Evolutionary conservation across 2,797 vertebrate genomes (phyloP).

Genomic region (Hypotaenidia okinawae): DNA sequence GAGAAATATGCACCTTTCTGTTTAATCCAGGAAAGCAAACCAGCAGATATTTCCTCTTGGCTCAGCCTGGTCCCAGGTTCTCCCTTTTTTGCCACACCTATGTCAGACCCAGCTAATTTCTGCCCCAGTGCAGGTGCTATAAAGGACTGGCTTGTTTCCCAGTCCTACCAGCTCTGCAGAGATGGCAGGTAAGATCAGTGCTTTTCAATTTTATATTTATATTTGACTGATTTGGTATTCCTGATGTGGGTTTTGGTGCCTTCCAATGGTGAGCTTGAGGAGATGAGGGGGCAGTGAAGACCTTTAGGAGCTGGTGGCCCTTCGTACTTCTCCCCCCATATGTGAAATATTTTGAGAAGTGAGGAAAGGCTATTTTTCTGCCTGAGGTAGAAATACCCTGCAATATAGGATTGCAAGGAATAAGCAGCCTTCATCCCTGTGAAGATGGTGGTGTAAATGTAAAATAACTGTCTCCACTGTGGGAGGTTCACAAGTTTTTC

Average conservation of each 20-base stretch:
- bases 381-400: neutral
- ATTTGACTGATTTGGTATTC: neutral
- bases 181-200: constrained; percentile 47
- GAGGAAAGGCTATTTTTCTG: neutral
- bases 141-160: neutral
- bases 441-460: neutral
- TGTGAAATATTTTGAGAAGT: neutral
- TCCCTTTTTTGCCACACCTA: neutral
- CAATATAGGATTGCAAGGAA: neutral
- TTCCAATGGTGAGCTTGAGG: neutral
- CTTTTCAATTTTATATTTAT: neutral
- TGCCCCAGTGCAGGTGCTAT: neutral
- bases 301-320: neutral
- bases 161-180: neutral
- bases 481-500: neutral
- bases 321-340: neutral
- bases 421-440: neutral
- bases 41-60: constrained; percentile 45
- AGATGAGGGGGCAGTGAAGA: neutral
- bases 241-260: neutral
- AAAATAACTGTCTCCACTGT: neutral
- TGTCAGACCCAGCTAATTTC: neutral
- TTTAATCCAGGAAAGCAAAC: neutral
- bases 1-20: neutral
- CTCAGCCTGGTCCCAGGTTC: neutral